A percentile compares a stretch with the other conserved stretches of the same genome.
These are phyloP conservation scores for Ischnura elegans DNA, from an alignment of 2,888 invertebrate species.

Conservation along the genomic window DNA sequence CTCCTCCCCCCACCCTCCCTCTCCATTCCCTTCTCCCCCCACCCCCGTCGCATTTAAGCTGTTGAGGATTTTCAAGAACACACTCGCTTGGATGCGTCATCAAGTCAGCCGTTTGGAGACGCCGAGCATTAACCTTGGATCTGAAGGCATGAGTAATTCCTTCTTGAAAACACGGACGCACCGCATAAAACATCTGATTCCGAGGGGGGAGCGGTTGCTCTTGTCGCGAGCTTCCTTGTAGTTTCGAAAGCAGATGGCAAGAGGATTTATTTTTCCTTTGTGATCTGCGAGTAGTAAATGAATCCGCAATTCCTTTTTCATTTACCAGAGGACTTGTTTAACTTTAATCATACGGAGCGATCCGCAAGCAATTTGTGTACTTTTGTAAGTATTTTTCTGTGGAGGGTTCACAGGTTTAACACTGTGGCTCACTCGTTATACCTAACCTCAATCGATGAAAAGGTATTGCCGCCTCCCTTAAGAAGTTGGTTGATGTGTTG, in stretches of 20 bases:
- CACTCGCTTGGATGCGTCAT: background rate
- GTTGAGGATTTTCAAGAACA: conserved; percentile 4
- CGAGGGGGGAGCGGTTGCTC: background rate
- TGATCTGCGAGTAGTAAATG: background rate
- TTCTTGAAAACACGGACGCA: background rate
- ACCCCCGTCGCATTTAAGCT: background rate
- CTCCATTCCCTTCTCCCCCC: background rate
- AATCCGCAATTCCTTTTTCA: background rate
- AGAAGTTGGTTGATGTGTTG: too few species aligned
- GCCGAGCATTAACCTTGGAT: conserved; percentile 27
- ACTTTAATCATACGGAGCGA: too few species aligned
- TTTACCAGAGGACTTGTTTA: background rate
- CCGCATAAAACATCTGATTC: background rate
- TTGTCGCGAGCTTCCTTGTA: background rate
- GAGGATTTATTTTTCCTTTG: background rate
- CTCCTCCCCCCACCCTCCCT: background rate
- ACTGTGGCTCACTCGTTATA: too few species aligned
- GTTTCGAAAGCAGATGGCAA: background rate
- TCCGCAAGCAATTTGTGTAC: too few species aligned
- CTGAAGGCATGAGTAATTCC: conserved; percentile 22
- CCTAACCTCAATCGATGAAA: too few species aligned
- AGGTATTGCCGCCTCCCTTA: too few species aligned
- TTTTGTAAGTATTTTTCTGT: too few species aligned
- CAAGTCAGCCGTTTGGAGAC: background rate
- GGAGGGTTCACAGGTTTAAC: too few species aligned